Evolutionary conservation across 2,888 invertebrate species (phyloP).

Genomic region (Acronicta leporina): DNA sequence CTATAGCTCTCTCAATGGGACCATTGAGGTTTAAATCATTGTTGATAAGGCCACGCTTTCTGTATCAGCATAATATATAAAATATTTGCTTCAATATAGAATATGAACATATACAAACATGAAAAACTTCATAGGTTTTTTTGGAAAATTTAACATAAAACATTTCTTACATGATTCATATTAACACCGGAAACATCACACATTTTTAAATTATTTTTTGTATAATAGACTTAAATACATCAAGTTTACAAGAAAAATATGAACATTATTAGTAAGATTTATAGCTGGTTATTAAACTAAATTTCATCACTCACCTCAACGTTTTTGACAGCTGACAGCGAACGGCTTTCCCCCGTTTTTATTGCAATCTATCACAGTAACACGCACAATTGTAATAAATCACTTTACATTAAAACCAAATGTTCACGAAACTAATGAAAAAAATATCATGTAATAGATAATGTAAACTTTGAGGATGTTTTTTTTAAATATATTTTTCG

Average conservation of each 20-base stretch:
- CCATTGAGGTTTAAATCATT: no score
- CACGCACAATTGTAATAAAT: conserved; percentile 70
- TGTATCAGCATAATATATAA: no score
- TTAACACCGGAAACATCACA: conserved; percentile 21
- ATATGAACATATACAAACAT: no score
- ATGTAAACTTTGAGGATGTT: conserved; percentile 44
- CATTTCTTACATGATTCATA: background rate
- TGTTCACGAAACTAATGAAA: conserved; percentile 34
- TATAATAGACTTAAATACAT: conserved; percentile 31
- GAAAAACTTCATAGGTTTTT: no score
- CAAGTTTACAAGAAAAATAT: conserved; percentile 42
- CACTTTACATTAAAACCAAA: conserved; percentile 57
- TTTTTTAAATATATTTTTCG: conserved; percentile 46
- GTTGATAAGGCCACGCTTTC: no score
- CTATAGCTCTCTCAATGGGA: no score
- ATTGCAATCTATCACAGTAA: conserved; percentile 64
- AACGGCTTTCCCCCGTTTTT: conserved; percentile 68
- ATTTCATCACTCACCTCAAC: conserved; percentile 75
- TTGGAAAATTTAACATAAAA: no score
- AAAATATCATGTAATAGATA: conserved; percentile 29
- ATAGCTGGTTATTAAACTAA: conserved; percentile 62
- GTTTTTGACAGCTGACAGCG: conserved; percentile 80
- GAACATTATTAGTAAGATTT: conserved; percentile 47
- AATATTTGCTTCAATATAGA: no score
- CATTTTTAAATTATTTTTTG: conserved; percentile 29